These are phyloP conservation scores for Hyperoplus lanceolatus DNA, from an alignment of 2,797 vertebrate species.

Conservation along the genomic window DNA sequence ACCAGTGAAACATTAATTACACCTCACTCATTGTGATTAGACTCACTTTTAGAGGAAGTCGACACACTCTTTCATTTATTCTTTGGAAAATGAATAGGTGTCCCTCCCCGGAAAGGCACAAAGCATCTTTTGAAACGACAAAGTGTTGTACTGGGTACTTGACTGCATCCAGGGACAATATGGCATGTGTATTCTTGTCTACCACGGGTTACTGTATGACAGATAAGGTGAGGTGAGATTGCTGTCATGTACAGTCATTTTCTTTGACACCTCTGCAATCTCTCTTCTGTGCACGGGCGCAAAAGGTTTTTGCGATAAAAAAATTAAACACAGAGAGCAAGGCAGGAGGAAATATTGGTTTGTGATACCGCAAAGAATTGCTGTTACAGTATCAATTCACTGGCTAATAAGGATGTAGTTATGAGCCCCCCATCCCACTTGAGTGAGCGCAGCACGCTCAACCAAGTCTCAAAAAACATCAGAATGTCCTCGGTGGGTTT, in stretches of 20 bases:
- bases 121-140: conserved; percentile 31
- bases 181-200: conserved; percentile 50
- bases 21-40: conserved; percentile 80
- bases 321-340: conserved; percentile 19
- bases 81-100: conserved; percentile 54
- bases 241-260: conserved; percentile 43
- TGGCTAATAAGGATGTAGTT: conserved; percentile 71
- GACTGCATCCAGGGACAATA: conserved; percentile 36
- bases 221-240: conserved; percentile 36
- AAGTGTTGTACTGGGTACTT: conserved; percentile 20
- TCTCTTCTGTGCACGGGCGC: conserved; percentile 24
- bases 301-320: conserved; percentile 20
- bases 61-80: conserved; percentile 63
- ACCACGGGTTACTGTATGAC: conserved; percentile 29
- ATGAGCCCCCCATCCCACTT: conserved; percentile 57
- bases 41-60: conserved; percentile 63
- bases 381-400: conserved; percentile 47
- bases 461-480: conserved; percentile 43
- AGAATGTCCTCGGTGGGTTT: conserved; percentile 61
- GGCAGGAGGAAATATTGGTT: conserved; percentile 25
- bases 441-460: conserved; percentile 52
- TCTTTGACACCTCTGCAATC: conserved; percentile 38
- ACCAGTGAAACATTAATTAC: conserved; percentile 79
- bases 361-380: conserved; percentile 23
- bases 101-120: conserved; percentile 24